Percentiles rank a stretch among this genome's conserved stretches.
These are phyloP conservation scores for Thermophis baileyi DNA, from an alignment of 2,113 vertebrate species.

Conservation along the genomic window DNA sequence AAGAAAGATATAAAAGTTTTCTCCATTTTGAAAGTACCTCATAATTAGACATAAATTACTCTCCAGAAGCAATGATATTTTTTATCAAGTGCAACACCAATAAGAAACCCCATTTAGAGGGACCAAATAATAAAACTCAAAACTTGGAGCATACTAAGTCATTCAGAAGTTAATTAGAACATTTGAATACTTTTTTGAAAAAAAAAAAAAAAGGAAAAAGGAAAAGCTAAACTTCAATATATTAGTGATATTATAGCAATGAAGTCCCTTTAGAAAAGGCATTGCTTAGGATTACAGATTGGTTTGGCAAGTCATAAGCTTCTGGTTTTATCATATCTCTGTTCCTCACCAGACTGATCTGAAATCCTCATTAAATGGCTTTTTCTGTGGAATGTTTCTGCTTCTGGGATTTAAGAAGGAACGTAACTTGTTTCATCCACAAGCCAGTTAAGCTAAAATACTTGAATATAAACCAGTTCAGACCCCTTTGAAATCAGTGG, in stretches of 20 bases:
- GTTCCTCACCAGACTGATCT: neutral
- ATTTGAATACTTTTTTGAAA: neutral
- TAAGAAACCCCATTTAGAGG: neutral
- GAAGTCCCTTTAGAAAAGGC: neutral
- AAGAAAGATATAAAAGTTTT: neutral
- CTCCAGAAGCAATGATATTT: neutral
- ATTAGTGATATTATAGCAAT: neutral
- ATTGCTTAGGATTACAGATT: conserved; percentile 1
- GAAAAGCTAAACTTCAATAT: neutral
- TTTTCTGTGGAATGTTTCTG: neutral
- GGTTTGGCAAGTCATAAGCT: conserved; percentile 8
- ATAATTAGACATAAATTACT: neutral
- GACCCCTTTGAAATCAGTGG: conserved; percentile 1
- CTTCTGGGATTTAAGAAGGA: neutral
- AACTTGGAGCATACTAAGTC: neutral
- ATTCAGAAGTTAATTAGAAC: neutral
- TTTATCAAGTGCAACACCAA: neutral
- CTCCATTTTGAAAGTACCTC: no score
- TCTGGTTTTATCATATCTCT: neutral
- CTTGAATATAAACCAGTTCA: conserved; percentile 9
- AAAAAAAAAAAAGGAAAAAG: neutral
- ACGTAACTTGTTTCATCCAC: conserved; percentile 5
- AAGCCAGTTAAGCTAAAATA: conserved; percentile 17
- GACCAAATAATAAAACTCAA: neutral
- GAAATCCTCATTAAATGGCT: conserved; percentile 4